Percentiles rank a stretch among this genome's conserved stretches.
Conservation (phyloP, 2,888 invertebrate species). For the Drosophila greeni region DNA sequence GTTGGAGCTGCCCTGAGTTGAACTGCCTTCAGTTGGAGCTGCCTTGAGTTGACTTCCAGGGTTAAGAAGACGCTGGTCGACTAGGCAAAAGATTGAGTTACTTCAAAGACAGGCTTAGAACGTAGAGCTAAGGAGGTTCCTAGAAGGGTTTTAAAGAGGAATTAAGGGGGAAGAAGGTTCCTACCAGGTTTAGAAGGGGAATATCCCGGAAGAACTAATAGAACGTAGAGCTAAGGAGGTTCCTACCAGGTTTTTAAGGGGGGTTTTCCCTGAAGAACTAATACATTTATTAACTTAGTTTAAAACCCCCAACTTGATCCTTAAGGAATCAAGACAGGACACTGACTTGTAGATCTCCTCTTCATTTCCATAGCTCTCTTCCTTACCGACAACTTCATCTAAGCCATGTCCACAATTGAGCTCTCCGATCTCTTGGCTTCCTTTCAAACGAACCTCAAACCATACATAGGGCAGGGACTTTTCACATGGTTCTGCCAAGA, state of each 20-base stretch:
- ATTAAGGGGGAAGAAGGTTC: too few species aligned
- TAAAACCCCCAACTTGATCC: too few species aligned
- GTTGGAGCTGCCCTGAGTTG: too few species aligned
- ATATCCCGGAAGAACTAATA: too few species aligned
- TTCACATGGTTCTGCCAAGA: neutral
- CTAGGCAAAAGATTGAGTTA: slow-evolving; percentile 2
- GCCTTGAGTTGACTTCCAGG: slow-evolving; percentile 1
- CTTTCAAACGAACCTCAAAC: slow-evolving; percentile 6
- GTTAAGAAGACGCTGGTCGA: neutral
- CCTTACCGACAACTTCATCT: slow-evolving; percentile 15
- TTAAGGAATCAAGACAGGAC: too few species aligned
- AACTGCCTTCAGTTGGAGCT: too few species aligned
- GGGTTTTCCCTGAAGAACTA: neutral
- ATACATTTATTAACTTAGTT: neutral
- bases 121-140: neutral
- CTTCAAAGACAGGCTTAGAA: neutral
- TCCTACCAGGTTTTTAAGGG: too few species aligned
- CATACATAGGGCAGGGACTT: neutral
- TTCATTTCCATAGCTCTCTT: too few species aligned
- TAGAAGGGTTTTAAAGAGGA: too few species aligned
- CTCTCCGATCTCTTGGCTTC: neutral
- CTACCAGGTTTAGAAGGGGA: too few species aligned
- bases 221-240: too few species aligned
- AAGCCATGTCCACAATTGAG: slow-evolving; percentile 4
- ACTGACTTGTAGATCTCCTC: too few species aligned